Evolutionary conservation across 2,113 vertebrate genomes (phyloP).

Genomic region (Nothoprocta perdicaria): DNA sequence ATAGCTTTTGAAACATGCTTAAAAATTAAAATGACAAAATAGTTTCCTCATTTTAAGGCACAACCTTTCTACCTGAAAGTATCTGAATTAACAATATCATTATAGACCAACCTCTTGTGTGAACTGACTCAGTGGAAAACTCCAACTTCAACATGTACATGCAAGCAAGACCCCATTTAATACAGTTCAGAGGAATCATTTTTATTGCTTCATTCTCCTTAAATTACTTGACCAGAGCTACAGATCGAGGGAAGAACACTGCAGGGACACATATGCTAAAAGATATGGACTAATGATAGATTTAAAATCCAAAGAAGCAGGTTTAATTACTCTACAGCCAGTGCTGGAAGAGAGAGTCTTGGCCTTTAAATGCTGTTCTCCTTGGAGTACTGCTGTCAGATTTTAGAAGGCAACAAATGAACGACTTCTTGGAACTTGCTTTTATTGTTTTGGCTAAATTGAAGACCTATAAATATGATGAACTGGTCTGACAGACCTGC

Average conservation of each 20-base stretch:
- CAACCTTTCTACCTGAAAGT: neutral
- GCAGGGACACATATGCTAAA: neutral
- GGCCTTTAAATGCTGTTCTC: neutral
- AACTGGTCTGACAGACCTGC: neutral
- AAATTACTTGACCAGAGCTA: conserved; percentile 30
- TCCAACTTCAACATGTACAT: neutral
- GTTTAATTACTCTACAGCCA: neutral
- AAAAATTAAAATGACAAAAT: conserved; percentile 39
- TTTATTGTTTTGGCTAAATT: conserved; percentile 34
- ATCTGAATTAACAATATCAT: conserved; percentile 10
- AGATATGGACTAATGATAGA: neutral
- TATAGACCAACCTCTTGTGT: conserved; percentile 7
- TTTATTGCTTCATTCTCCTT: neutral
- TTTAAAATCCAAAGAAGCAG: neutral
- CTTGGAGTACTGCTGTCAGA: neutral
- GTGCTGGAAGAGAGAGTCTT: neutral
- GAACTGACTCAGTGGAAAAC: neutral
- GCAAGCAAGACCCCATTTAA: neutral
- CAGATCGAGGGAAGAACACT: neutral
- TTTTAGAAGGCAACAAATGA: neutral
- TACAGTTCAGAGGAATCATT: neutral
- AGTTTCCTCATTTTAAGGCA: neutral
- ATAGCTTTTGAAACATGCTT: conserved; percentile 3
- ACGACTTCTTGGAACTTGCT: neutral
- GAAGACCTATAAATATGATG: conserved; percentile 12